A percentile compares a stretch with the other conserved stretches of the same genome.
Evolutionary conservation across 2,797 vertebrate species (phyloP).

Genomic region (Parambassis ranga): DNA sequence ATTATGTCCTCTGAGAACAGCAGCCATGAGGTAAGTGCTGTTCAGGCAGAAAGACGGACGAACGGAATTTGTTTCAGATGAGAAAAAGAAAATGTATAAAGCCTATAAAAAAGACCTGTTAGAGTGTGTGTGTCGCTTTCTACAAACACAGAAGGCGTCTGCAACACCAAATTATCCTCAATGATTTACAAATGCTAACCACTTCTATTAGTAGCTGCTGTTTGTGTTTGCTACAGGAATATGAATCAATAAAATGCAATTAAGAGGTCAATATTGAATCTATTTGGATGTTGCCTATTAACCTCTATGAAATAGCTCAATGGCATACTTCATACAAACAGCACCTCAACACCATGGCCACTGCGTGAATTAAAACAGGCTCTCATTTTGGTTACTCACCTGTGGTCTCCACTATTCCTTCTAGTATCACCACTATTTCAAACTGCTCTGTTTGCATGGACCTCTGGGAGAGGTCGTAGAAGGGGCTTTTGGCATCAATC

Average conservation of each 20-base stretch:
- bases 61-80: slow-evolving; percentile 43
- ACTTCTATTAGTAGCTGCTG: slow-evolving; percentile 28
- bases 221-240: slow-evolving; percentile 28
- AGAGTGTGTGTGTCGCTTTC: neutral
- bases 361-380: neutral
- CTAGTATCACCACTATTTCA: slow-evolving; percentile 98
- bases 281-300: slow-evolving; percentile 37
- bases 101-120: slow-evolving; percentile 12
- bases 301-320: slow-evolving; percentile 8
- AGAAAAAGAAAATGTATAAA: slow-evolving; percentile 26
- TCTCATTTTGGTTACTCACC: slow-evolving; percentile 81
- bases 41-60: slow-evolving; percentile 19
- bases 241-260: slow-evolving; percentile 65
- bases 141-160: neutral
- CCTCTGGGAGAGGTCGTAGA: slow-evolving; percentile 97
- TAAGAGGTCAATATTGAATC: slow-evolving; percentile 46
- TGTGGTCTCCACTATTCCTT: slow-evolving; percentile 98
- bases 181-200: slow-evolving; percentile 22
- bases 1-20: slow-evolving; percentile 51
- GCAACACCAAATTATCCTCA: slow-evolving; percentile 27
- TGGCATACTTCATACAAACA: slow-evolving; percentile 1
- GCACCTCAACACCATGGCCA: neutral
- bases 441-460: slow-evolving; percentile 99
- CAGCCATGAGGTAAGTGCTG: slow-evolving; percentile 39
- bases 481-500: slow-evolving; percentile 98